A percentile compares a stretch with the other conserved stretches of the same genome.
phyloP scores from a whole-genome alignment of 2,888 invertebrate genomes.

The Drosophila rubida region DNA sequence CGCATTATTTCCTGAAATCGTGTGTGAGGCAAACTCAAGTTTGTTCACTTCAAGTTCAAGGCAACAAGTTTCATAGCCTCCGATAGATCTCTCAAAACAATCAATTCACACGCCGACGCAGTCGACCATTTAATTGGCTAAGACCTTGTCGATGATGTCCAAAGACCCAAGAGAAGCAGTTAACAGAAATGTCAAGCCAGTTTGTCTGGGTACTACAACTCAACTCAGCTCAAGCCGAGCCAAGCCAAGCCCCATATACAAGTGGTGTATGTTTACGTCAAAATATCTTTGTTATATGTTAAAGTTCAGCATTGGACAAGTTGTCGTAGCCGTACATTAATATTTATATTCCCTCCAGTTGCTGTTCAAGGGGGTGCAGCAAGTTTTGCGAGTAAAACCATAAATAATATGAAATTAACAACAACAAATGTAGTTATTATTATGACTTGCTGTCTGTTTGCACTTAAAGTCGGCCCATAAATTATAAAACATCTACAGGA shows the following conservation, averaged over 20 bases:
- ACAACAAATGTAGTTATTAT: background rate
- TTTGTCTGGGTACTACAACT: conserved; percentile 32
- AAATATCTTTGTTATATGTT: conserved; percentile 59
- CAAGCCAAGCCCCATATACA: conserved; percentile 21
- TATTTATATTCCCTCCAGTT: conserved; percentile 11
- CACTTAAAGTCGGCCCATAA: background rate
- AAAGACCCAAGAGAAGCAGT: conserved; percentile 19
- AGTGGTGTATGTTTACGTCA: conserved; percentile 8
- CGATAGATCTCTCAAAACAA: conserved; percentile 6
- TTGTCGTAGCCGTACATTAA: conserved; percentile 27
- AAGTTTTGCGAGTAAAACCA: background rate
- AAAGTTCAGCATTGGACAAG: conserved; percentile 67
- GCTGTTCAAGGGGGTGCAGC: background rate
- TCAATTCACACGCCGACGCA: conserved; percentile 51
- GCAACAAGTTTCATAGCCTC: conserved; percentile 19
- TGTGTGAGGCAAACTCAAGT: conserved; percentile 30
- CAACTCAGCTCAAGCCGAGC: background rate
- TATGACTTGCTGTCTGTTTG: background rate
- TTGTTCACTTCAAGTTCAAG: conserved; percentile 54
- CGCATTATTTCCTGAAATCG: conserved; percentile 48
- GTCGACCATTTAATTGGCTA: conserved; percentile 23
- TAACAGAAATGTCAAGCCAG: conserved; percentile 49
- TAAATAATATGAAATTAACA: background rate
- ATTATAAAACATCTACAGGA: conserved; percentile 1
- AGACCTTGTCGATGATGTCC: conserved; percentile 60